Base-by-base conservation (phyloP, 2,888 invertebrate species). In the Sisyra nigra region DNA sequence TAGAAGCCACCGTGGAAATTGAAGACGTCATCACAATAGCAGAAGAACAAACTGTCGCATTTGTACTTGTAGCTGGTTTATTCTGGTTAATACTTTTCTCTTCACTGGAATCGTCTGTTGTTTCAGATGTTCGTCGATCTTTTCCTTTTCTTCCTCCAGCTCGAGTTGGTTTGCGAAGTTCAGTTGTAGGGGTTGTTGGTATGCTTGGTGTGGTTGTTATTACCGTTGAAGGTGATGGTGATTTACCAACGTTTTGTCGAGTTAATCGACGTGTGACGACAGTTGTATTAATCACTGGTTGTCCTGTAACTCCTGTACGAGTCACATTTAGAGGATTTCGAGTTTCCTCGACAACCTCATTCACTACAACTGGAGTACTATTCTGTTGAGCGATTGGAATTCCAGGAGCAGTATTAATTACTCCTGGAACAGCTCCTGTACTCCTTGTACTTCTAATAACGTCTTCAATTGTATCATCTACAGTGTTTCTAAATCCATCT, bases 381-480 rank as follows among this genome's bases (percentile, higher is more conserved):
- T 62, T 64, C n/a, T 62, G 62, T 53, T 76, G 75, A 44, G 74
- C 64, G 1, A 71, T 65, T 3, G 73, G 69, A 51, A 73, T 62
- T 47, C 74, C 67, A 46, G 71, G 71, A 43, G 60, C 60, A 15
- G 59, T 62, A 24, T 56, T 53, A 46, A 53, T 59, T 38, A 52
- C 54, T 55, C 55, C 59, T 42, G 54, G 66, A 51, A 55, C 64
- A 53, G 54, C 46, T 3, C 60, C 48, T 5, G 55, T 50, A 40
- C 60, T 65, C 50, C 67, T 58, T 11, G 60, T 54, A 46, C 83
- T 81, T 50, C 85, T 77, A 2, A 88, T 78, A 1, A 89, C 88
- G 55, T 92, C 89, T 51, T 93, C 92, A 49, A 91, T 89, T 10
- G 85, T 76, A 52, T 88, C 89, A 56, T 93, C 92, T 8, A 87